Conservation (phyloP, 2,113 vertebrate genomes). For the Loxodonta africana region DNA sequence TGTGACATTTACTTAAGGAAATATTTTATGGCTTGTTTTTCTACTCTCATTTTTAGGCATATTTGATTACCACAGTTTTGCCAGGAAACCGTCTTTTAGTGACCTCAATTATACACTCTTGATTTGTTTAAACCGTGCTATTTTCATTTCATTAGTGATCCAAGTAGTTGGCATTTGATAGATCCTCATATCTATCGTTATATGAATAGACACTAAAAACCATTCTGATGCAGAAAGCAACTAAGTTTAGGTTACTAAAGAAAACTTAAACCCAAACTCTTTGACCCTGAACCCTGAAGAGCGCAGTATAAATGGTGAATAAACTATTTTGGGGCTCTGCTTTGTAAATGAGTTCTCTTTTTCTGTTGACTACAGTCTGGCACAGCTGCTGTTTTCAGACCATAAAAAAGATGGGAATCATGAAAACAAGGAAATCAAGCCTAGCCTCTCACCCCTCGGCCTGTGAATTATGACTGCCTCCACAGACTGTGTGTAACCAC, state of each 20-base stretch:
- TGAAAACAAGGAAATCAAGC: neutral
- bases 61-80: conserved; percentile 16
- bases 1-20: conserved; percentile 41
- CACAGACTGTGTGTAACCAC: too few species aligned
- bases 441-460: neutral
- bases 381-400: conserved; percentile 25
- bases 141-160: conserved; percentile 20
- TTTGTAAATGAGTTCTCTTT: conserved; percentile 28
- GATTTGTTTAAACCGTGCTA: conserved; percentile 26
- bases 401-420: neutral
- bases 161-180: neutral
- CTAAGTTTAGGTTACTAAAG: conserved; percentile 37
- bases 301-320: neutral
- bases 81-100: neutral
- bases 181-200: neutral
- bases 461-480: neutral
- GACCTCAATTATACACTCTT: neutral
- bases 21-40: conserved; percentile 44
- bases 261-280: neutral
- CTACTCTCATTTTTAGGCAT: conserved; percentile 4
- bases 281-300: neutral
- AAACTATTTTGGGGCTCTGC: conserved; percentile 40
- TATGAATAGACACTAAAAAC: neutral
- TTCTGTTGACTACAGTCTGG: conserved; percentile 25
- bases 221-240: conserved; percentile 18